A percentile compares a stretch with the other conserved stretches of the same genome.
Conservation (phyloP, 2,113 vertebrate genomes). For the Nansenia antarctica region DNA sequence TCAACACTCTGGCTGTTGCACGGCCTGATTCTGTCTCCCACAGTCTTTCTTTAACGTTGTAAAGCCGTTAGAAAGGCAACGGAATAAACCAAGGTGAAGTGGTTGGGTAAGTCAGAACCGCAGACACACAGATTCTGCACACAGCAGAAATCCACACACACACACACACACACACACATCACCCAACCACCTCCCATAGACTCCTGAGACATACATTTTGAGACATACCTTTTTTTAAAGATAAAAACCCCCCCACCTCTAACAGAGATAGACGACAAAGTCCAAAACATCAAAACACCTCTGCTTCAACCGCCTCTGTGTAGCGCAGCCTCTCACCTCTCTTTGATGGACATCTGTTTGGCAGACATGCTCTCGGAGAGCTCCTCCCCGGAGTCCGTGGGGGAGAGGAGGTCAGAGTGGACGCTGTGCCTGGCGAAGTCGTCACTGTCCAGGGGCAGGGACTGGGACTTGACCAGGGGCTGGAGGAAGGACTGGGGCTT, state of each 20-base stretch:
- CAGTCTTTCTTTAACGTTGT: not conserved
- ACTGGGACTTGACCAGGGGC: constrained; percentile 55
- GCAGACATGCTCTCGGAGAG: constrained; percentile 60
- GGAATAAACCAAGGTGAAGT: not conserved
- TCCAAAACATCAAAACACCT: too few species aligned
- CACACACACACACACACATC: too few species aligned
- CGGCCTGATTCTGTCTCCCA: constrained; percentile 27
- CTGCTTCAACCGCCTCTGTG: too few species aligned
- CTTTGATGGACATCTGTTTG: constrained; percentile 92
- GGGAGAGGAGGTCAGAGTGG: constrained; percentile 57
- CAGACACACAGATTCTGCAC: too few species aligned
- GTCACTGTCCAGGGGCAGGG: constrained; percentile 51
- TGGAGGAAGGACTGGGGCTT: constrained; percentile 64
- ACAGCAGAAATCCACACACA: too few species aligned
- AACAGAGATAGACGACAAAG: too few species aligned
- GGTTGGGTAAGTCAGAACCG: not conserved
- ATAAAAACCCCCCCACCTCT: too few species aligned
- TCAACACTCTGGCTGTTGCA: too few species aligned
- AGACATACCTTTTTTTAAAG: too few species aligned
- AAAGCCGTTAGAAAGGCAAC: not conserved
- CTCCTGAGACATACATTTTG: too few species aligned
- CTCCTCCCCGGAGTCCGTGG: constrained; percentile 48
- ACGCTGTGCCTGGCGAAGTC: constrained; percentile 43
- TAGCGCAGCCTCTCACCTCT: constrained; percentile 80
- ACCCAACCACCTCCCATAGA: too few species aligned